Base-by-base conservation (phyloP, 2,888 invertebrate genomes). In the Tenthredo mesomela region DNA sequence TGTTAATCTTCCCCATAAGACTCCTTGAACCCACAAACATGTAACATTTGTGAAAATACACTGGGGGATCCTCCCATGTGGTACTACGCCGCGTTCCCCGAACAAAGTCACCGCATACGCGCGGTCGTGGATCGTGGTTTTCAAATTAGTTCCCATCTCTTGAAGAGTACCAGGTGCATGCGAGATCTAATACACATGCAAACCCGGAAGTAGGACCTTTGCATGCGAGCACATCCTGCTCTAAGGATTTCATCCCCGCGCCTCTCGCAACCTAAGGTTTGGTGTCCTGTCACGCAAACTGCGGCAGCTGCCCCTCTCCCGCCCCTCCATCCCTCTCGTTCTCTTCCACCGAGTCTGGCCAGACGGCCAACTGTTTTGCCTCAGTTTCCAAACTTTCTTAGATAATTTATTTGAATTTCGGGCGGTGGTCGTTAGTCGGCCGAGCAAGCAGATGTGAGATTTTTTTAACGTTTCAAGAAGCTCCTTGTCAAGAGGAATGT, bases 161-260 rank as follows among this genome's bases (percentile, higher is more conserved):
- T 67, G 67, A 67, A 33, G 70, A 82, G 67, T 47, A 67, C 82
- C 82, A 82, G 82, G 82, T 82, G 82, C 82, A 47, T 43, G 82
- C 10, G 47, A 91, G 89, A 87, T 88, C 86, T 87, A 88, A 89
- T 89, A 89, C 88, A 88, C 86, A 88, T 43, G 84, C 88, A 87
- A 90, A 92, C 92, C 93, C 93, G 93, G 93, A 93, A 93, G 91
- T 89, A 88, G 88, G 89, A 88, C 83, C 87, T 91, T 89, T 88
- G 88, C 87, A 86, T 89, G 87, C 89, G 90, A 89, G 88, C 89
- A 88, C 92, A 92, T 92, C 92, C 92, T 92, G 92, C 91, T 90
- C 90, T 88, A 89, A 92, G 91, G 91, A 92, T 90, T 88, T 89
- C 87, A 87, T 88, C 89, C 88, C 87, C 82, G 70, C 37, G 47